Base-by-base conservation (phyloP, 2,888 invertebrate genomes). In the Pristionchus mayeri region DNA sequence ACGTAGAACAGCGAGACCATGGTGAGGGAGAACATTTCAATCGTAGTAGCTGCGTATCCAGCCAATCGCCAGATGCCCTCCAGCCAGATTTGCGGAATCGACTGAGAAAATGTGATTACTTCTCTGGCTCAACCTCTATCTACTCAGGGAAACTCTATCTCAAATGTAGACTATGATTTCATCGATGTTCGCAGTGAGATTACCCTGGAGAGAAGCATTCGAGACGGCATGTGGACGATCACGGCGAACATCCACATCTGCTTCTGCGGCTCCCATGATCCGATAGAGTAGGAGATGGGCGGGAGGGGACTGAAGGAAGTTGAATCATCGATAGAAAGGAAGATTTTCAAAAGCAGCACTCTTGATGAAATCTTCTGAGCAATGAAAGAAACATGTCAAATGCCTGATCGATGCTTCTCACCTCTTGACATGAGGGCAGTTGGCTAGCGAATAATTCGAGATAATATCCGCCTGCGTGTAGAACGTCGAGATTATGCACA, bases 261-360 rank as follows among this genome's bases (percentile, higher is more conserved):
- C 27, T 40, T 37, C 24, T 75, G 75, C 0, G 75, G 75, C 24
- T 75, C 75, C 75, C 75, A 75, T 0, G 24, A n/a, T 2, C 75
- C 75, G 30, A 75, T 75, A 0, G 75, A 37, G 16, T 75, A 75
- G 2, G 75, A 75, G n/a, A 75, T 75, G 21, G 75, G 75, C 40
- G 75, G 75, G 3, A 75, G 40, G 13, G 21, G 21, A 13, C 75
- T 75, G 44, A 21, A 40, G 44, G n/a, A n/a, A n/a, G n/a, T n/a
- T n/a, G n/a, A n/a, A n/a, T n/a, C n/a, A n/a, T n/a, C n/a, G n/a
- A n/a, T n/a, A n/a, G n/a, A n/a, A n/a, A n/a, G n/a, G n/a, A n/a
- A n/a, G n/a, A n/a, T n/a, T n/a, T n/a, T n/a, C n/a, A n/a, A n/a
- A n/a, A n/a, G n/a, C n/a, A n/a, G n/a, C n/a, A n/a, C n/a, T n/a